A percentile compares a stretch with the other conserved stretches of the same genome.
Evolutionary conservation across 2,113 vertebrate species (phyloP).

Genomic region (Pseudorhombus dupliciocellatus): DNA sequence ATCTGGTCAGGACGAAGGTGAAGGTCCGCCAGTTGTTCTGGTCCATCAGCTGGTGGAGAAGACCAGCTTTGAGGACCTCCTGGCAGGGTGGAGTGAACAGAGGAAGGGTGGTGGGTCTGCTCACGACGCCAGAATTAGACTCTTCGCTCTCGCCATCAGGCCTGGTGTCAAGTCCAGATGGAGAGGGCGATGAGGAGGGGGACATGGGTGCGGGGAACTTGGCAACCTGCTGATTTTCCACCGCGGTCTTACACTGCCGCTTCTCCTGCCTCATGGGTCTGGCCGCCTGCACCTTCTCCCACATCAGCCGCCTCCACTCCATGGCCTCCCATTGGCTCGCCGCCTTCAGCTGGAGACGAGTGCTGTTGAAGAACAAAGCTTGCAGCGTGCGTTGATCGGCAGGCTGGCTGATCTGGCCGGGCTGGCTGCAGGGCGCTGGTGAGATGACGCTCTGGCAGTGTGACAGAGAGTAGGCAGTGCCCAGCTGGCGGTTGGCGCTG

Average conservation of each 20-base stretch:
- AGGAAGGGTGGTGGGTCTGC: slow-evolving; percentile 83
- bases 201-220: slow-evolving; percentile 56
- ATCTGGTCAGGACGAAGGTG: slow-evolving; percentile 89
- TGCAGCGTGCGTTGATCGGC: slow-evolving; percentile 88
- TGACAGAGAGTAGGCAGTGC: slow-evolving; percentile 86
- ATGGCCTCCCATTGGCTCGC: slow-evolving; percentile 90
- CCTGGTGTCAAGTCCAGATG: slow-evolving; percentile 57
- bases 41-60: slow-evolving; percentile 87
- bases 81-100: slow-evolving; percentile 81
- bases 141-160: slow-evolving; percentile 56
- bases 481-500: slow-evolving; percentile 90
- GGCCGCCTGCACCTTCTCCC: slow-evolving; percentile 85
- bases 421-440: slow-evolving; percentile 64
- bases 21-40: slow-evolving; percentile 95
- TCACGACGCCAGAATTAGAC: slow-evolving; percentile 63
- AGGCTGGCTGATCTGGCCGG: slow-evolving; percentile 64
- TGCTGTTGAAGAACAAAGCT: slow-evolving; percentile 89
- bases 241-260: slow-evolving; percentile 57
- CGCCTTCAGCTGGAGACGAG: slow-evolving; percentile 88
- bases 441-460: slow-evolving; percentile 90
- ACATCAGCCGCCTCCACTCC: slow-evolving; percentile 93
- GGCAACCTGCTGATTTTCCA: slow-evolving; percentile 37
- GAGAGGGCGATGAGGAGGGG: slow-evolving; percentile 58
- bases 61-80: slow-evolving; percentile 88
- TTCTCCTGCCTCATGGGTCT: slow-evolving; percentile 72